Conservation (phyloP, 1,140 invertebrate genomes). For the Caenorhabditis elegans region DNA sequence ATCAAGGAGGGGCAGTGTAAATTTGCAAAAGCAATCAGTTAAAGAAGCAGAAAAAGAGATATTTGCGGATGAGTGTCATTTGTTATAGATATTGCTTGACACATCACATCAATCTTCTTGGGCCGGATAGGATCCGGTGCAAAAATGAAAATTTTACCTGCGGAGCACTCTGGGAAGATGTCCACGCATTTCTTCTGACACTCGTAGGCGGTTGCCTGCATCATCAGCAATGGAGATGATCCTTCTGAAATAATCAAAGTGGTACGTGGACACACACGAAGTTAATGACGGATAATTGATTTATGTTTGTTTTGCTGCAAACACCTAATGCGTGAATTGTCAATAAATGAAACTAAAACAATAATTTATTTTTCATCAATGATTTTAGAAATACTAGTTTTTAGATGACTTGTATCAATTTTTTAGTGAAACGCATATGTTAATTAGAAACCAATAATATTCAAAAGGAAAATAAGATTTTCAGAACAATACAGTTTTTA, state of each 20-base stretch:
- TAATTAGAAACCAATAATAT: no score
- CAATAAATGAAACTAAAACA: no score
- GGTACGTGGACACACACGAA: no score
- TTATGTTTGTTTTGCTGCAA: no score
- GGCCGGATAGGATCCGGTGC: background rate
- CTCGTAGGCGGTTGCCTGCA: conserved; percentile 47
- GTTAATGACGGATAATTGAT: no score
- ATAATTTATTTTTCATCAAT: no score
- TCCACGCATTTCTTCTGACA: conserved; percentile 53
- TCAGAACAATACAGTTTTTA: no score
- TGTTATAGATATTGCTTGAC: conserved; percentile 33
- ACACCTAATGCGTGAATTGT: no score
- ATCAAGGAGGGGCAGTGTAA: background rate
- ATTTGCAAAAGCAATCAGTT: conserved; percentile 30
- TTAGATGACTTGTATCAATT: no score
- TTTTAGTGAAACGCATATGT: no score
- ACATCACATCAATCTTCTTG: conserved; percentile 26
- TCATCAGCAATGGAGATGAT: conserved; percentile 39
- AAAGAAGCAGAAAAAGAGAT: conserved; percentile 30
- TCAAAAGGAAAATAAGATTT: no score
- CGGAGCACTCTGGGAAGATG: conserved; percentile 49
- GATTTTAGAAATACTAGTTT: no score
- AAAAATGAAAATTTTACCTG: conserved; percentile 34
- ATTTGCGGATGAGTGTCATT: conserved; percentile 33
- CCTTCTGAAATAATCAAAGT: conserved; percentile 18